These are phyloP conservation scores for Rapana venosa DNA, from an alignment of 2,888 invertebrate genomes.

Conservation along the genomic window DNA sequence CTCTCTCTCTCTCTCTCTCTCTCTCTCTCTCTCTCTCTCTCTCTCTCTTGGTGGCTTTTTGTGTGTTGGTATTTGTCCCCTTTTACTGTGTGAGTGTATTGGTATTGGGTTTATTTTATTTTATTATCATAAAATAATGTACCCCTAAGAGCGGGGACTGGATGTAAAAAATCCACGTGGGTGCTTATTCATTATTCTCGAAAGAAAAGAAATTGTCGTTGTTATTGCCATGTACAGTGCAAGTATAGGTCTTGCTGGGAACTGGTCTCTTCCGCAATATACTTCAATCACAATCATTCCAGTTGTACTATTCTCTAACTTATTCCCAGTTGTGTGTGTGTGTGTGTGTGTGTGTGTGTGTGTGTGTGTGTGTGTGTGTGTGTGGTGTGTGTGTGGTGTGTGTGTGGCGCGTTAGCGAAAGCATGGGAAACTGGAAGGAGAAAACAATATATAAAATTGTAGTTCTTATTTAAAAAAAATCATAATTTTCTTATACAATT, in stretches of 20 bases:
- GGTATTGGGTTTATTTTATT: too few relatives aligned
- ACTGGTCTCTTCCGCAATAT: background rate
- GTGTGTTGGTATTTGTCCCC: too few relatives aligned
- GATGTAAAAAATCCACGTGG: background rate
- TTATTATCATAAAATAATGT: too few relatives aligned
- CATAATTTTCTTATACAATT: background rate
- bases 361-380: background rate
- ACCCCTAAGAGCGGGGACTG: too few relatives aligned
- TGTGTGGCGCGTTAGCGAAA: too few relatives aligned
- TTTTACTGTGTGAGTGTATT: too few relatives aligned
- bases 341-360: background rate
- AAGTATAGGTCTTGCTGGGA: background rate
- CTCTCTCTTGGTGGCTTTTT: too few relatives aligned
- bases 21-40: too few relatives aligned
- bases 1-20: too few relatives aligned
- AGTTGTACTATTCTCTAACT: background rate
- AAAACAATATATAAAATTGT: background rate
- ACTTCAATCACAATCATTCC: background rate
- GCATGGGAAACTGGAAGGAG: background rate
- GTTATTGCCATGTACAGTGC: background rate
- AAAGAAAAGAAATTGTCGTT: background rate
- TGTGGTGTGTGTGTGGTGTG: too few relatives aligned
- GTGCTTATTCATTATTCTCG: background rate
- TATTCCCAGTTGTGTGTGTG: background rate
- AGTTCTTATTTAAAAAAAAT: background rate